Base-by-base conservation (phyloP, 2,888 invertebrate species). In the Morpho deidamia region DNA sequence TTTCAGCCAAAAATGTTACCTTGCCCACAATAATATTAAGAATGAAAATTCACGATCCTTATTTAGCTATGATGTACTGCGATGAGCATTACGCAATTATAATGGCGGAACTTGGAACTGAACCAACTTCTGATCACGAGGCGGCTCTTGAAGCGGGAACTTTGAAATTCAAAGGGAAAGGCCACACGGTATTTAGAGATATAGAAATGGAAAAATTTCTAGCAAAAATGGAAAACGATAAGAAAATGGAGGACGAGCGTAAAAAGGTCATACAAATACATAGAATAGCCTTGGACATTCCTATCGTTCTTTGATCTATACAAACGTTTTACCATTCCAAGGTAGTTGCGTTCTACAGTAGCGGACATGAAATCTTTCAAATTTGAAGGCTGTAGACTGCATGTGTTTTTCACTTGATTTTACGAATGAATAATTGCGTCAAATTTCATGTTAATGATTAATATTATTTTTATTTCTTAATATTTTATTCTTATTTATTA, bases 21-120 rank as follows among this genome's bases (percentile, higher is more conserved):
- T 32, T 77, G 0, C 71, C 76, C 0, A 43, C 63, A 0, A 11
- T 70, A n/a, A 57, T 50, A 8, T 0, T 83, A 8, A 65, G 78
- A 34, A 8, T 84, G 10, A 84, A 81, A 59, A 72, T 77, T 32
- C 68, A 70, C 2, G 77, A 76, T 53, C 73, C 78, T 0, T 83
- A 82, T 51, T 58, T 84, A 41, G 77, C 74, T 0, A 49, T 83
- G 64, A 79, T 78, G 73, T 71, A 67, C 41, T 84, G 84, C 46
- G 72, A 76, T 2, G 59, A 69, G 0, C 56, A 61, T 1, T 72
- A 68, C 7, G 76, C 78, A 0, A 55, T 56, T 1, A 58, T 81
- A 8, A 78, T 84, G 81, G 78, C 80, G 0, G 59, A 73, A 7
- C 45, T 66, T 0, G 79, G 76, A 0, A 70, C 63, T 7, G 76